phyloP scores from a whole-genome alignment of 1,140 invertebrate species.

The Anthonomus grandis region DNA sequence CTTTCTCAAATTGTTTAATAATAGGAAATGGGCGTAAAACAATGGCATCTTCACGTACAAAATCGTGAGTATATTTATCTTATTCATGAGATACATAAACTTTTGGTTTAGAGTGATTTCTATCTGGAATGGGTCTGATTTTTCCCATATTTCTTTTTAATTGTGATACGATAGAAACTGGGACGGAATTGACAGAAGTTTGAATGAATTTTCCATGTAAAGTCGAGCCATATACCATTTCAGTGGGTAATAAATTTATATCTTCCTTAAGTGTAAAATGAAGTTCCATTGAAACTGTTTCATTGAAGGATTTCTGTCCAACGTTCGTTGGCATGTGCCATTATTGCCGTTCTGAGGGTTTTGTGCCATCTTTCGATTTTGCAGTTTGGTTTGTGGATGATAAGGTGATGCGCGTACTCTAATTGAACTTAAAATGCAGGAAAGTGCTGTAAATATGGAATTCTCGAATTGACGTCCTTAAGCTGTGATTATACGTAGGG shows the following conservation, averaged over 20 bases:
- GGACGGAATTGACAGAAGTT: no score
- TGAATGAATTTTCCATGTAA: no score
- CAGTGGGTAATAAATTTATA: slow-evolving; percentile 33
- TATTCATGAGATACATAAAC: no score
- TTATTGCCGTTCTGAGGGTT: slow-evolving; percentile 32
- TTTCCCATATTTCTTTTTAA: no score
- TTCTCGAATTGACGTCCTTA: slow-evolving; percentile 45
- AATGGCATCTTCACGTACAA: no score
- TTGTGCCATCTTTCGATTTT: slow-evolving; percentile 35
- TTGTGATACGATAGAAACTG: no score
- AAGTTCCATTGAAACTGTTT: slow-evolving; percentile 29
- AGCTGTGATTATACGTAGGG: slow-evolving; percentile 40
- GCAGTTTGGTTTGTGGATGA: slow-evolving; percentile 38
- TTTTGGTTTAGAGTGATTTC: no score
- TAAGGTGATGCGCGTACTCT: slow-evolving; percentile 37
- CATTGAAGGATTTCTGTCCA: slow-evolving; percentile 25
- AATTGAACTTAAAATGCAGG: slow-evolving; percentile 28
- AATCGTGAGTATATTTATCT: no score
- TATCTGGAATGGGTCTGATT: no score
- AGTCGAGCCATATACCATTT: slow-evolving; percentile 36
- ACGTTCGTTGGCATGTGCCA: slow-evolving; percentile 11
- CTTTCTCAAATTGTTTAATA: no score
- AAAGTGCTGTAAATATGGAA: slow-evolving; percentile 26
- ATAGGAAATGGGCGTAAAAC: no score
- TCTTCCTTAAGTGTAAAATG: slow-evolving; percentile 34